These are phyloP conservation scores for Hirtodrosophila cameraria DNA, from an alignment of 2,888 invertebrate genomes.

Conservation along the genomic window DNA sequence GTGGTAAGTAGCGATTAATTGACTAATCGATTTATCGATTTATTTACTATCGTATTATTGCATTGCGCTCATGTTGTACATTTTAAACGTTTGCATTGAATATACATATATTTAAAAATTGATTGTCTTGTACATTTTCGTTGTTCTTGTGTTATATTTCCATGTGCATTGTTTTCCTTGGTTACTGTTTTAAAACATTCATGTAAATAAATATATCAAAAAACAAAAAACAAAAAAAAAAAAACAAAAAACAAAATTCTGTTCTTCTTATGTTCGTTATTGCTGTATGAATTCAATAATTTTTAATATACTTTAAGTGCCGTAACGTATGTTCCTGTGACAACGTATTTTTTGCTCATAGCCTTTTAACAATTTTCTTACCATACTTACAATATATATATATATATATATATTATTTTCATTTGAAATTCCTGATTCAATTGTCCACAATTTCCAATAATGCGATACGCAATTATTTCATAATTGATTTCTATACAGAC, in stretches of 20 bases:
- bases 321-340: slow-evolving; percentile 51
- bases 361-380: slow-evolving; percentile 10
- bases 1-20: slow-evolving; percentile 88
- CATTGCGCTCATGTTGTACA: slow-evolving; percentile 66
- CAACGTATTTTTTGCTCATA: slow-evolving; percentile 33
- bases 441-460: slow-evolving; percentile 2
- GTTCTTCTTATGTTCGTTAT: slow-evolving; percentile 17
- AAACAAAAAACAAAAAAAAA: too few species aligned
- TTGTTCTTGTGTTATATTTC: slow-evolving; percentile 55
- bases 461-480: not conserved
- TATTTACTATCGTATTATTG: slow-evolving; percentile 41
- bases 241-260: too few species aligned
- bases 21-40: slow-evolving; percentile 35
- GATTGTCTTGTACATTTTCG: slow-evolving; percentile 54
- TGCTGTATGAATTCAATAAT: slow-evolving; percentile 28
- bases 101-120: slow-evolving; percentile 36
- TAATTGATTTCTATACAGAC: slow-evolving; percentile 8
- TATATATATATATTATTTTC: not conserved
- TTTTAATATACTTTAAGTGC: slow-evolving; percentile 30
- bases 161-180: slow-evolving; percentile 53
- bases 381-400: not conserved
- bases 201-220: slow-evolving; percentile 57
- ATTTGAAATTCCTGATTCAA: slow-evolving; percentile 1
- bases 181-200: slow-evolving; percentile 37
- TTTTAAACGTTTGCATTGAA: slow-evolving; percentile 48